Base-by-base conservation (phyloP, 2,888 invertebrate species). In the Daptonema setosum region DNA sequence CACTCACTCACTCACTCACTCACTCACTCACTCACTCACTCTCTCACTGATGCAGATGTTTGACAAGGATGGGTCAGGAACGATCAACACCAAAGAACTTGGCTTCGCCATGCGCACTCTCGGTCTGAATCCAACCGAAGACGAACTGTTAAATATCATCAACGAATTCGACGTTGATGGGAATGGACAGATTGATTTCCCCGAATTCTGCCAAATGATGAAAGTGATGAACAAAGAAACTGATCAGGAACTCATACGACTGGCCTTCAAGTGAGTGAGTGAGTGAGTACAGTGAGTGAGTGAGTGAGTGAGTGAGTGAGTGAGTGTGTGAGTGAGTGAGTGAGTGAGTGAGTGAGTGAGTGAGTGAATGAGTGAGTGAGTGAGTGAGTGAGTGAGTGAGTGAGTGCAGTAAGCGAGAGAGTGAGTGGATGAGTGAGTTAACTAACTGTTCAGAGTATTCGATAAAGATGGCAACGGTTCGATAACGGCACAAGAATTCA, bases 171-270 rank as follows among this genome's bases (percentile, higher is more conserved):
- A 69, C 58, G 65, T 67, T n/a, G 69, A 69, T 58, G 69, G 69
- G 25, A 69, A 69, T 55, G 69, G 69, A 28, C 69, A 68, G 58
- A 70, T 69, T 57, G 69, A 69, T 57, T 69, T 70, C 54, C 64
- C 61, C 17, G 69, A 69, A 53, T 69, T 69, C 58, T 69, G 69
- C 60, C 64, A 65, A 63, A 67, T 66, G 66, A 69, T 68, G 69
- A 68, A 68, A 56, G 69, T 66, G 53, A 70, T 68, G 67, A 69
- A 69, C 60, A 69, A 69, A 58, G 69, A 69, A 58, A 69, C 69
- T 22, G 69, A 69, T 56, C 68, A 69, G 60, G 68, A 68, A 59
- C 60, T 69, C 29, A 70, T 69, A 50, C 64, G 69, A 43, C 59
- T 69, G 24, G 69, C 69, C 14, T 69, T 69, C 61, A 68, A 66